phyloP scores from a whole-genome alignment of 1,140 invertebrate genomes.

The Drosophila pseudoobscura region DNA sequence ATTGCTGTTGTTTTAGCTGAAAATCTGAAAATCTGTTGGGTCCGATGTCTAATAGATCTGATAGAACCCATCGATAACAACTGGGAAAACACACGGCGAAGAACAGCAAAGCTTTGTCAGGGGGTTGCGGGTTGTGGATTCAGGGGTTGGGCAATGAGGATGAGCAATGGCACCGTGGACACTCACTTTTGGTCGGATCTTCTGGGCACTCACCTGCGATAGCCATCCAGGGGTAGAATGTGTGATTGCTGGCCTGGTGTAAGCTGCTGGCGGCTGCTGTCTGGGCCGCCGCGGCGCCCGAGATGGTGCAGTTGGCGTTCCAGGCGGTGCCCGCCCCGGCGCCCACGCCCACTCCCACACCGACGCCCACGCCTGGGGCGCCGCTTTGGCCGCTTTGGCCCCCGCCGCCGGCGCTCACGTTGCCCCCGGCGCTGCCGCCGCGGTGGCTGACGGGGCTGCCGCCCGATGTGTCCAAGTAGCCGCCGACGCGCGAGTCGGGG shows the following conservation, averaged over 20 bases:
- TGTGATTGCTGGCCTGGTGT: constrained; percentile 94
- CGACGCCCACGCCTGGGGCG: constrained; percentile 45
- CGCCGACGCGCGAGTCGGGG: constrained; percentile 90
- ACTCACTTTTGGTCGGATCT: constrained; percentile 79
- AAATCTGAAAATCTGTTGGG: not conserved
- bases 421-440: constrained; percentile 86
- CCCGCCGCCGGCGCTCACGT: constrained; percentile 88
- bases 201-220: constrained; percentile 93
- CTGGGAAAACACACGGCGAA: constrained; percentile 8
- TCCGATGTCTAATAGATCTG: not conserved
- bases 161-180: constrained; percentile 55
- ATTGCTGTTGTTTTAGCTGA: constrained; percentile 13
- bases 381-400: constrained; percentile 84
- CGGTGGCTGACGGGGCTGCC: constrained; percentile 90
- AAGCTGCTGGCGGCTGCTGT: constrained; percentile 92
- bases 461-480: constrained; percentile 87
- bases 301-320: constrained; percentile 83
- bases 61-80: constrained; percentile 13
- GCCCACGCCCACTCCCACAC: constrained; percentile 86
- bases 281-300: constrained; percentile 87
- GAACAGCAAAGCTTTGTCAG: constrained; percentile 38
- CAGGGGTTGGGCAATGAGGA: constrained; percentile 16
- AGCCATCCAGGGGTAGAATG: constrained; percentile 99
- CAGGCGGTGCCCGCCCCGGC: constrained; percentile 85
- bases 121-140: not conserved